phyloP scores from a whole-genome alignment of 35 echinoderm and acorn worm genomes.

The Lytechinus pictus region DNA sequence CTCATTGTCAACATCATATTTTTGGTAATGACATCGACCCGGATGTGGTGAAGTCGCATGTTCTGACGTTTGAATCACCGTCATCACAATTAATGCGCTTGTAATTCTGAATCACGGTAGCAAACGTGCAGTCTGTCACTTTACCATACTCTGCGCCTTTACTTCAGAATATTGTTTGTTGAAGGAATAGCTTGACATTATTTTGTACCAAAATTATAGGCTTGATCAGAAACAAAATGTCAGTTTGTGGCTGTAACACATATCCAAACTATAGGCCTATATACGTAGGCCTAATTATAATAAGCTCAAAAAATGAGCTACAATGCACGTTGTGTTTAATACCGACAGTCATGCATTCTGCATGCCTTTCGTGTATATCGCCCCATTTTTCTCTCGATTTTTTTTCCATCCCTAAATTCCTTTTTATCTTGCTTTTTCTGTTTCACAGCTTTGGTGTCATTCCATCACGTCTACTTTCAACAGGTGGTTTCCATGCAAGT shows the following conservation, averaged over 20 bases:
- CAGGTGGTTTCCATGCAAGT: constrained; percentile 16
- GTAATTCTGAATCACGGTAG: background rate
- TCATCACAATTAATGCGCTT: no score
- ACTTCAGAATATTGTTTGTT: background rate
- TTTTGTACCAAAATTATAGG: no score
- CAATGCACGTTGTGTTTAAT: background rate
- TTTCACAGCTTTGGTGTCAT: background rate
- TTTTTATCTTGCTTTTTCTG: background rate
- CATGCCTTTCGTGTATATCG: background rate
- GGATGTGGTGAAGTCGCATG: background rate
- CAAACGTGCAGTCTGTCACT: background rate
- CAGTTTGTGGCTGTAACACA: no score
- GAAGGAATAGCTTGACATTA: background rate
- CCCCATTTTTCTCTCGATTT: no score
- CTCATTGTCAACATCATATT: no score
- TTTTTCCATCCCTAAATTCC: background rate
- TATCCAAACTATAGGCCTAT: background rate
- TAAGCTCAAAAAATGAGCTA: background rate
- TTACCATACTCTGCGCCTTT: background rate
- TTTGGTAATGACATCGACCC: background rate
- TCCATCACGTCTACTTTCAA: background rate
- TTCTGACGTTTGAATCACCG: background rate
- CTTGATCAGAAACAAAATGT: no score
- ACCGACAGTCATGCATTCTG: no score
- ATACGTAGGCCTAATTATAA: background rate